Evolutionary conservation across 2,113 vertebrate genomes (phyloP).

Genomic region (Oreochromis aureus): DNA sequence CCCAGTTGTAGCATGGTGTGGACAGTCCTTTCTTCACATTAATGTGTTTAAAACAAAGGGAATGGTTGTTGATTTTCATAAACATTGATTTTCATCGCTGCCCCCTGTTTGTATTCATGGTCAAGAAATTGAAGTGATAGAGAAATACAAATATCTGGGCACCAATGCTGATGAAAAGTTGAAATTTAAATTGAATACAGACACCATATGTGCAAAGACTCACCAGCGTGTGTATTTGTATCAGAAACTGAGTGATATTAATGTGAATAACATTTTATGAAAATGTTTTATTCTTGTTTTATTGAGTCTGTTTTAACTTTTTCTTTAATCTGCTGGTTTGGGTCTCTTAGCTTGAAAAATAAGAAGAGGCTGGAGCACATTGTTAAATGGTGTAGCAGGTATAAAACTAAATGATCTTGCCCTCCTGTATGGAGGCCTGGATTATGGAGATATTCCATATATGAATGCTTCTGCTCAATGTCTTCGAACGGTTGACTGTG

Average conservation of each 20-base stretch:
- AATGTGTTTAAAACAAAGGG: neutral
- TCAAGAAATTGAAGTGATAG: neutral
- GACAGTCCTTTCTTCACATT: neutral
- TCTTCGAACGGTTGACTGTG: neutral
- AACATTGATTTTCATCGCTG: neutral
- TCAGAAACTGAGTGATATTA: neutral
- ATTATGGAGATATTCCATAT: neutral
- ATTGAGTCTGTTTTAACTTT: neutral
- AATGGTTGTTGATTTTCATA: neutral
- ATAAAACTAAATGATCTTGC: neutral
- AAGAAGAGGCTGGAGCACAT: neutral
- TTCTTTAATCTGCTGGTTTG: neutral
- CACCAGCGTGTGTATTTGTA: neutral
- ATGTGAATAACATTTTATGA: neutral
- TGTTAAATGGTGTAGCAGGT: neutral
- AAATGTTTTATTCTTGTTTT: neutral
- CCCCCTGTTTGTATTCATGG: neutral
- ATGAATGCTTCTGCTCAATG: neutral
- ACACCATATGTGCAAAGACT: neutral
- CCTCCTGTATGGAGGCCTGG: neutral
- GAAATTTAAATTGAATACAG: neutral
- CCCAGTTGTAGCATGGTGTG: neutral
- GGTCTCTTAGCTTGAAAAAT: neutral
- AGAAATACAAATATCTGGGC: neutral
- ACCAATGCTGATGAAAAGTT: neutral